A percentile compares a stretch with the other conserved stretches of the same genome.
phyloP scores from a whole-genome alignment of 2,797 vertebrate genomes.

The Sebastes jordani region DNA sequence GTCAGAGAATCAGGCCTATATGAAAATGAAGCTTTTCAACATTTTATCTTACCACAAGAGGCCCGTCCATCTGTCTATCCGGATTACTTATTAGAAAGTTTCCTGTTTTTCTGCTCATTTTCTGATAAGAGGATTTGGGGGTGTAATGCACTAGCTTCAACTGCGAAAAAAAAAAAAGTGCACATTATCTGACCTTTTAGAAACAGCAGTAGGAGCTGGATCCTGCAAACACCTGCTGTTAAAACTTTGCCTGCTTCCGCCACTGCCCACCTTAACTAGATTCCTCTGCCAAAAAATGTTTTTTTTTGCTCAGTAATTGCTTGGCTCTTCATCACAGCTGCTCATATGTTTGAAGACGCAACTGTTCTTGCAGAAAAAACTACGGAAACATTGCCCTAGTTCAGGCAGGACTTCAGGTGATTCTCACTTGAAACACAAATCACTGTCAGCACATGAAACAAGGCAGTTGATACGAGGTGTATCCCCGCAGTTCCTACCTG shows the following conservation, averaged over 20 bases:
- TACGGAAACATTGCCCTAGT: neutral
- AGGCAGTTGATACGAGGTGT: neutral
- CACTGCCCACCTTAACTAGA: slow-evolving; percentile 29
- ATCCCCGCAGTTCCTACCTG: neutral
- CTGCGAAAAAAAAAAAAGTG: slow-evolving; percentile 3
- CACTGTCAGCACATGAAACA: slow-evolving; percentile 4
- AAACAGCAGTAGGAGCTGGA: slow-evolving; percentile 22
- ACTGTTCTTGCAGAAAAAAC: neutral
- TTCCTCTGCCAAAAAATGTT: slow-evolving; percentile 45
- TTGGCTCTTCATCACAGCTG: slow-evolving; percentile 3
- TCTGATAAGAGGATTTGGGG: slow-evolving; percentile 30
- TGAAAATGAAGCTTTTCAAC: slow-evolving; percentile 20
- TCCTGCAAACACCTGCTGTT: slow-evolving; percentile 40
- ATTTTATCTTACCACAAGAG: slow-evolving; percentile 12
- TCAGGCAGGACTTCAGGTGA: neutral
- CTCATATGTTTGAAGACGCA: neutral
- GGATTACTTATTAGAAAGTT: slow-evolving; percentile 40
- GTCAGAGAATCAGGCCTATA: neutral
- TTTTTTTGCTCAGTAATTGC: slow-evolving; percentile 30
- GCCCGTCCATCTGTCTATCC: slow-evolving; percentile 23
- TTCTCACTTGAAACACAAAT: neutral
- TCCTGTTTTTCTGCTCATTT: slow-evolving; percentile 26
- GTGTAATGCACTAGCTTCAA: neutral
- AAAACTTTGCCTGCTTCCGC: slow-evolving; percentile 26
- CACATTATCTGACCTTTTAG: slow-evolving; percentile 51